phyloP scores from a whole-genome alignment of 2,113 vertebrate genomes.

The Sinocyclocheilus maitianheensis region DNA sequence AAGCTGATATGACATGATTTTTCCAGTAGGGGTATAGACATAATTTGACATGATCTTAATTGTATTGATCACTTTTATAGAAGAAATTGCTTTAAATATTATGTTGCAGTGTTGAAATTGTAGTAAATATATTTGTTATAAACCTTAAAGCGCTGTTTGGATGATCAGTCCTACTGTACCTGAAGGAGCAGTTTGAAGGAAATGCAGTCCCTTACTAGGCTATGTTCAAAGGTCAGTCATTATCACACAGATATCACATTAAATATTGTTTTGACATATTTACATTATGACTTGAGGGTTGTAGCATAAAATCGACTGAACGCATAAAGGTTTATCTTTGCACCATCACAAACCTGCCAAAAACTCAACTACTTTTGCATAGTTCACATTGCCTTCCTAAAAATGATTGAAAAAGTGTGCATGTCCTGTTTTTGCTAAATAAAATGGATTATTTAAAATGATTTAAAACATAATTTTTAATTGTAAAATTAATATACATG shows the following conservation, averaged over 20 bases:
- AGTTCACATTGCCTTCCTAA: not conserved
- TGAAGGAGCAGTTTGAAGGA: not conserved
- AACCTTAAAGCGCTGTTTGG: not conserved
- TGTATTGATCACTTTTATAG: not conserved
- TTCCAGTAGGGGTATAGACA: not conserved
- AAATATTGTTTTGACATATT: not conserved
- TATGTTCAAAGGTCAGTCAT: not conserved
- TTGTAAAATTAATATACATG: not conserved
- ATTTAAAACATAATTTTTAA: not conserved
- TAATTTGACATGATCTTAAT: not conserved
- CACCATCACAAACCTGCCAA: not conserved
- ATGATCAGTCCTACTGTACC: not conserved
- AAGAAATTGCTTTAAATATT: not conserved
- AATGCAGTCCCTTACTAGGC: not conserved
- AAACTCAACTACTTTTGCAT: not conserved
- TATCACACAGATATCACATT: not conserved
- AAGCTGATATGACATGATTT: not conserved
- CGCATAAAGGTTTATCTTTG: not conserved
- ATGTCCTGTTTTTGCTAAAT: not conserved
- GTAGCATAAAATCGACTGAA: not conserved
- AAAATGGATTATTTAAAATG: not conserved
- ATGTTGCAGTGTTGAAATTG: not conserved
- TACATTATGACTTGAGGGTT: not conserved
- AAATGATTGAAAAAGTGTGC: not conserved
- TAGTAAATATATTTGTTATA: not conserved